Evolutionary conservation across 2,888 invertebrate species (phyloP).

Genomic region (Athalia circularis): DNA sequence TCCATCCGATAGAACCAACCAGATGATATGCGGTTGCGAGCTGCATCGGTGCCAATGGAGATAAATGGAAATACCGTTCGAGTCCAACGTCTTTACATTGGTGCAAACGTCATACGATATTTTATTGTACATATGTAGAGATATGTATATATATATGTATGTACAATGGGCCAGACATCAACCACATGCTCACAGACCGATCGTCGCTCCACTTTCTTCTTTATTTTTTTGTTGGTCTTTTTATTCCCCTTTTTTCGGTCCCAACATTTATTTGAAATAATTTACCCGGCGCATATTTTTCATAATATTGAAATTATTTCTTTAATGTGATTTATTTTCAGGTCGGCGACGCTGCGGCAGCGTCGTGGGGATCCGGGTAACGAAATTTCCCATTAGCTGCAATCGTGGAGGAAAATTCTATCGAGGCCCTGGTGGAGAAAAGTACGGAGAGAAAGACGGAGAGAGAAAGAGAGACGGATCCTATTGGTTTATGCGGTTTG

Average conservation of each 20-base stretch:
- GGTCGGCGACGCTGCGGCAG: slow-evolving; percentile 21
- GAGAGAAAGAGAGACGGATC: too few relatives aligned
- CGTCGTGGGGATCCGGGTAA: background rate
- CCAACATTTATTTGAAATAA: too few relatives aligned
- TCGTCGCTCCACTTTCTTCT: too few relatives aligned
- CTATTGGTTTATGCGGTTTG: too few relatives aligned
- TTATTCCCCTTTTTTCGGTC: background rate
- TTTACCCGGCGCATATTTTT: too few relatives aligned
- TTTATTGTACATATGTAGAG: background rate
- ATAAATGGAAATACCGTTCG: slow-evolving; percentile 21
- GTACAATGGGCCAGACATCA: background rate
- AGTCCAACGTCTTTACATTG: slow-evolving; percentile 40
- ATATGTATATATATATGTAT: background rate
- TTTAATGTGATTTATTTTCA: background rate
- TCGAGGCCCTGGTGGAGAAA: too few relatives aligned
- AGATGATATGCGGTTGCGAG: background rate
- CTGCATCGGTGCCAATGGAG: slow-evolving; percentile 14
- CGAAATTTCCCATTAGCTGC: background rate
- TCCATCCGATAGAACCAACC: background rate
- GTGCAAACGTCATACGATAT: background rate
- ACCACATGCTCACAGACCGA: background rate
- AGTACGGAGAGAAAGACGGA: too few relatives aligned
- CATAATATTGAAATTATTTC: background rate
- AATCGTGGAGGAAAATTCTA: too few relatives aligned
- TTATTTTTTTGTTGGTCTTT: background rate